Evolutionary conservation across 2,888 invertebrate species (phyloP).

Genomic region (Phyllotreta cruciferae): DNA sequence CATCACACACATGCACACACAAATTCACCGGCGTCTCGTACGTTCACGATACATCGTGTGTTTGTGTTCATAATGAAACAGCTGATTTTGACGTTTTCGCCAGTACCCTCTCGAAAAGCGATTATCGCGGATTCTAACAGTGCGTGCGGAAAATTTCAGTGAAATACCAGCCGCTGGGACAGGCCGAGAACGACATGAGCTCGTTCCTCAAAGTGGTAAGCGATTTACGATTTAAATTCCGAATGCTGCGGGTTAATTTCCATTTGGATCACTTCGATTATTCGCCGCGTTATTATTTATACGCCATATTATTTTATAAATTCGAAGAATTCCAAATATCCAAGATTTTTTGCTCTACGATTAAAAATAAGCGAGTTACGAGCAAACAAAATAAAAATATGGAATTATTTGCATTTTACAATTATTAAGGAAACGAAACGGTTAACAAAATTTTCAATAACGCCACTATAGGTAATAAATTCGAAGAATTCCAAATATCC

Average conservation of each 20-base stretch:
- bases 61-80: constrained; percentile 35
- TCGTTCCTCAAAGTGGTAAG: constrained; percentile 41
- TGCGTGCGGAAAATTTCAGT: constrained; percentile 14
- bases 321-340: too few species aligned
- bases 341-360: too few species aligned
- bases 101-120: constrained; percentile 6
- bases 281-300: too few species aligned
- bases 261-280: neutral
- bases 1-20: neutral
- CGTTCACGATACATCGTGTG: neutral
- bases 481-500: too few species aligned
- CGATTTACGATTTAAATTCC: constrained; percentile 1
- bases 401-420: too few species aligned
- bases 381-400: too few species aligned
- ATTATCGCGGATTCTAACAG: neutral
- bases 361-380: too few species aligned
- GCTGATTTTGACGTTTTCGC: constrained; percentile 40
- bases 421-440: too few species aligned
- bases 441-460: too few species aligned
- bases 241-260: neutral
- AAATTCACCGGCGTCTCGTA: constrained; percentile 2
- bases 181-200: constrained; percentile 27
- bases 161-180: neutral
- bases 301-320: too few species aligned
- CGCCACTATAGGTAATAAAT: too few species aligned